Conservation (phyloP, 2,888 invertebrate species). For the Heliconius charithonia region DNA sequence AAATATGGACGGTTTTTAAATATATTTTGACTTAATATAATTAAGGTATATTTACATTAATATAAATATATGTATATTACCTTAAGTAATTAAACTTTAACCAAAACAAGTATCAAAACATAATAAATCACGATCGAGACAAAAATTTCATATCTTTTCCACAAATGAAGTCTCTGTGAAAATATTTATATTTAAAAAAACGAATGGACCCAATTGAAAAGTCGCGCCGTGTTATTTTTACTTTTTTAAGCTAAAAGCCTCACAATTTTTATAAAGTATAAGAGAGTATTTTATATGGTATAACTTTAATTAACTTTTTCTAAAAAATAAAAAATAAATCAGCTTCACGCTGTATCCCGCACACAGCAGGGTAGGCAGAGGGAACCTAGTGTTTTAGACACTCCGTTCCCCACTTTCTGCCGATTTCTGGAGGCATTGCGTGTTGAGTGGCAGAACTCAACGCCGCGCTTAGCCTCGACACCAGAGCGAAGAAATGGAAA, state of each 20-base stretch:
- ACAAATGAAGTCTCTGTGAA: neutral
- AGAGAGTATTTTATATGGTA: neutral
- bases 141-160: neutral
- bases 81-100: neutral
- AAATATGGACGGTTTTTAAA: neutral
- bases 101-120: slow-evolving; percentile 16
- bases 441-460: too few relatives aligned
- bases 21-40: too few relatives aligned
- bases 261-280: neutral
- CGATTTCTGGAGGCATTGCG: too few relatives aligned
- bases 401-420: too few relatives aligned
- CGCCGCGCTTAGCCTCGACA: too few relatives aligned
- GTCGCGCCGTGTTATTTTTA: neutral
- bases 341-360: too few relatives aligned
- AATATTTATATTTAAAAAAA: neutral
- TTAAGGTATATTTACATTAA: too few relatives aligned
- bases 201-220: neutral
- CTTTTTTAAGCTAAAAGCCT: neutral
- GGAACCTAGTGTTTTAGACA: too few relatives aligned
- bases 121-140: neutral
- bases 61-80: neutral
- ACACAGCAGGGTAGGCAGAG: too few relatives aligned
- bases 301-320: slow-evolving; percentile 2
- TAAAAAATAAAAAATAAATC: too few relatives aligned
- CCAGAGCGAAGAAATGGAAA: too few relatives aligned